phyloP scores from a whole-genome alignment of 2,888 invertebrate species.

The Pterostichus niger region DNA sequence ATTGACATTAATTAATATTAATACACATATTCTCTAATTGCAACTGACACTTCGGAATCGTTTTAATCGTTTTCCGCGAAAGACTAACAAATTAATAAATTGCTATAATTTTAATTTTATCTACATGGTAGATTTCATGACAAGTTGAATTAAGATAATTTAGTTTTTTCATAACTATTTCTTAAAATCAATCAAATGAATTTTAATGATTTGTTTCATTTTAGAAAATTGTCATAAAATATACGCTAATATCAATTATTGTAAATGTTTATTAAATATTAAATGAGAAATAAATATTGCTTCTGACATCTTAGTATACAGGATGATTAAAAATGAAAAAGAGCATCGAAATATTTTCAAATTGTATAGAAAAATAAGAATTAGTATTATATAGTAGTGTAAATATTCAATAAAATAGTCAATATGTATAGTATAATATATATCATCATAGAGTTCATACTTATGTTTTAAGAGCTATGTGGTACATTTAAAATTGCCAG shows the following conservation, averaged over 20 bases:
- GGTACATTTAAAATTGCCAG: conserved; percentile 27
- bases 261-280: background rate
- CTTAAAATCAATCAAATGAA: conserved; percentile 18
- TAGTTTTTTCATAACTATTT: conserved; percentile 8
- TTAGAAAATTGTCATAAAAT: background rate
- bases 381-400: conserved; percentile 58
- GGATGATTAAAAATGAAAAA: conserved; percentile 24
- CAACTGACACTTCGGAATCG: background rate
- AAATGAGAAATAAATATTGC: conserved; percentile 43
- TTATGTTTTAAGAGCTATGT: conserved; percentile 11
- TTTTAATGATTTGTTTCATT: conserved; percentile 12
- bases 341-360: conserved; percentile 24
- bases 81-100: conserved; percentile 25
- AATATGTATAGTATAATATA: conserved; percentile 35
- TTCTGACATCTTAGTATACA: conserved; percentile 48
- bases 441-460: conserved; percentile 41
- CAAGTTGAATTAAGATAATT: background rate
- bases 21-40: conserved; percentile 51
- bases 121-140: conserved; percentile 21
- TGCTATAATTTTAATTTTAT: background rate
- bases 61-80: background rate
- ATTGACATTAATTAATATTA: conserved; percentile 58
- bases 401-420: conserved; percentile 62
- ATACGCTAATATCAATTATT: conserved; percentile 18
- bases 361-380: conserved; percentile 63